Conservation (phyloP, 2,888 invertebrate genomes). For the Agonum fuliginosum region DNA sequence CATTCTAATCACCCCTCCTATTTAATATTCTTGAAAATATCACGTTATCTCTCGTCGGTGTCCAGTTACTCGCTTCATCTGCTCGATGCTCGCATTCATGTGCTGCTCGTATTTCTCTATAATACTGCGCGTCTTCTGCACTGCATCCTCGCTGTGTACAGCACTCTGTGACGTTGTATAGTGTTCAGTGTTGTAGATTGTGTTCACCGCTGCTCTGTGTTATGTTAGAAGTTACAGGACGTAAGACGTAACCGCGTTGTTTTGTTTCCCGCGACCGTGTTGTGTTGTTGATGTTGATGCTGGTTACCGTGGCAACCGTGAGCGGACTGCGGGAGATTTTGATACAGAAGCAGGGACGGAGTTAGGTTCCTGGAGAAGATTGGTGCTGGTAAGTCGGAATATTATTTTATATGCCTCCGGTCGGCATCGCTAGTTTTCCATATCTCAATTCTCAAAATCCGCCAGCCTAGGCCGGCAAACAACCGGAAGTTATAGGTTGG, state of each 20-base stretch:
- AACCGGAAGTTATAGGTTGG: no score
- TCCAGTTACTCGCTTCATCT: neutral
- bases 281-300: slow-evolving; percentile 22
- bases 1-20: no score
- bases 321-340: neutral
- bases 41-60: no score
- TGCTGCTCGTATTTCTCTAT: neutral
- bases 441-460: no score
- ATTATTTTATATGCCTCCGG: no score
- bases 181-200: no score
- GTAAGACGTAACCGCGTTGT: slow-evolving; percentile 9
- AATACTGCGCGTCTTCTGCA: neutral
- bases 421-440: no score
- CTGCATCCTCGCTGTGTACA: neutral
- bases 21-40: no score
- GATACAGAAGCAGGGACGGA: neutral
- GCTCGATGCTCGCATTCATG: no score
- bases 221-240: neutral
- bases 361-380: no score
- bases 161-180: neutral
- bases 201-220: neutral
- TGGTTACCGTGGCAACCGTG: slow-evolving; percentile 4
- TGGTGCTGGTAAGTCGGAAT: no score
- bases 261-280: slow-evolving; percentile 1
- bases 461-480: no score